These are phyloP conservation scores for Scomberomorus guttatus DNA, from an alignment of 2,797 vertebrate genomes.

Conservation along the genomic window DNA sequence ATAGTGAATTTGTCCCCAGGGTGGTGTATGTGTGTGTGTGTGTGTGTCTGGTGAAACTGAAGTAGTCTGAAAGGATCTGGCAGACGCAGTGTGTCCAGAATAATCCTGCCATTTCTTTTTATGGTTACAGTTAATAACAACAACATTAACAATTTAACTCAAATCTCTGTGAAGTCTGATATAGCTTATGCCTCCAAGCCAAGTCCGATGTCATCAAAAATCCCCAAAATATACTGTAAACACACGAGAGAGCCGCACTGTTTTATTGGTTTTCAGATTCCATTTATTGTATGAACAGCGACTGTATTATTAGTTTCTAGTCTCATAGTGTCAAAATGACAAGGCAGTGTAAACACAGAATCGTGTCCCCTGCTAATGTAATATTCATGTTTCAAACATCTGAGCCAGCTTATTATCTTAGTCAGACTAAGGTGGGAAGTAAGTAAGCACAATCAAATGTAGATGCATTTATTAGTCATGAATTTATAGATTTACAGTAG, in stretches of 20 bases:
- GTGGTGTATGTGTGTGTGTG: too few species aligned
- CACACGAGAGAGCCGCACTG: neutral
- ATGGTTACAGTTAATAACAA: neutral
- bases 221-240: too few species aligned
- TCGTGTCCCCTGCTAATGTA: neutral
- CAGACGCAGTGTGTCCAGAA: neutral
- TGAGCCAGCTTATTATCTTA: neutral
- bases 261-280: too few species aligned
- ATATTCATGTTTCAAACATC: neutral
- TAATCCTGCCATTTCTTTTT: neutral
- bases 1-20: neutral
- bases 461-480: neutral
- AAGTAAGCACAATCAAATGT: neutral
- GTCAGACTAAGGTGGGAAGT: neutral
- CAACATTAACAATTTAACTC: neutral
- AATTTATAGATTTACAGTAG: neutral
- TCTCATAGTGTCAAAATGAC: neutral
- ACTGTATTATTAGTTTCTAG: neutral
- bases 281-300: neutral
- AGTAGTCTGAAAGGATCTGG: neutral
- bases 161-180: neutral
- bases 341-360: neutral
- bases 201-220: too few species aligned
- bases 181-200: too few species aligned
- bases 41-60: neutral